Conservation (phyloP, 2,888 invertebrate species). For the Desoria tigrina region DNA sequence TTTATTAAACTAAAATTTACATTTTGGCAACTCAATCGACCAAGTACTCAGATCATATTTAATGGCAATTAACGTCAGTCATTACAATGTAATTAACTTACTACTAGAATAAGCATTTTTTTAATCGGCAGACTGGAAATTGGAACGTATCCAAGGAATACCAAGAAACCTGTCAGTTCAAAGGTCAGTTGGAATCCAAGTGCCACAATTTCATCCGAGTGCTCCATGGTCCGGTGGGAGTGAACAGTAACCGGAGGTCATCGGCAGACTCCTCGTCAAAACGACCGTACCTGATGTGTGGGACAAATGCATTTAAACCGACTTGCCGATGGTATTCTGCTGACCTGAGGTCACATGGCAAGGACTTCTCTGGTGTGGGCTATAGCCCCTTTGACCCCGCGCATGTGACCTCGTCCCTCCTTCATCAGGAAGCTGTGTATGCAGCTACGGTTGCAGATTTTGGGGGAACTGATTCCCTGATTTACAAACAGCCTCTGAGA, state of each 20-base stretch:
- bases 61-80: too few relatives aligned
- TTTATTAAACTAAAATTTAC: too few relatives aligned
- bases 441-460: conserved; percentile 89
- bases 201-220: conserved; percentile 97
- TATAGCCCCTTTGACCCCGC: conserved; percentile 91
- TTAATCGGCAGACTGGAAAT: conserved; percentile 56
- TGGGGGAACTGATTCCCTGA: conserved; percentile 89
- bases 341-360: conserved; percentile 38
- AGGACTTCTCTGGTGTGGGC: conserved; percentile 79
- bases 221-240: conserved; percentile 58
- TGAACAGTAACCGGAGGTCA: conserved; percentile 19
- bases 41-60: too few relatives aligned
- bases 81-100: too few relatives aligned
- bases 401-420: conserved; percentile 90
- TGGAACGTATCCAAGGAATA: conserved; percentile 46
- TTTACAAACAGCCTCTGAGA: conserved; percentile 85
- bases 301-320: conserved; percentile 92
- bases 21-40: too few relatives aligned
- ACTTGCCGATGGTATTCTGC: conserved; percentile 74
- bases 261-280: neutral
- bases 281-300: conserved; percentile 72
- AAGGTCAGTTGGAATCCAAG: conserved; percentile 61
- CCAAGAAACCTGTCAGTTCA: conserved; percentile 51
- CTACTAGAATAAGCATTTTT: too few relatives aligned
- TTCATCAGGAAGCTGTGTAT: conserved; percentile 81